Conservation (phyloP, 2,113 vertebrate genomes). For the Cyanoramphus novaezelandiae region DNA sequence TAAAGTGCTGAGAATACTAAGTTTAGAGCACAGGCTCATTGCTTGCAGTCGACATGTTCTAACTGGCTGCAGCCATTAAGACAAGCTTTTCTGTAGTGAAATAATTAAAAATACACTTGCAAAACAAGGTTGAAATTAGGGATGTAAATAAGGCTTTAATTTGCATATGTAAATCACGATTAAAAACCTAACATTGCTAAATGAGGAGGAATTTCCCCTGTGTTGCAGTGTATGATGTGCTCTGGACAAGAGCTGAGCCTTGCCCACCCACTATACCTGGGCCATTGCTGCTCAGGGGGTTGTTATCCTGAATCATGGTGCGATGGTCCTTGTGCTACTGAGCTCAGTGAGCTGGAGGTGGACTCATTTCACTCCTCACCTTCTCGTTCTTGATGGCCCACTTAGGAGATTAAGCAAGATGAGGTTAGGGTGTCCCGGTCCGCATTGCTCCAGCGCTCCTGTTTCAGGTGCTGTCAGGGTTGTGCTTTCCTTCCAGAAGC, state of each 20-base stretch:
- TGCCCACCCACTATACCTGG: accelerated
- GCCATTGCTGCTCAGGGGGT: accelerated
- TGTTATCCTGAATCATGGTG: accelerated
- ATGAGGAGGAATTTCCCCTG: neutral
- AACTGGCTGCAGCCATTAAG: neutral
- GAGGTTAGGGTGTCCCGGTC: neutral
- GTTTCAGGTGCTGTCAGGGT: neutral
- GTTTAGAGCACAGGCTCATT: conserved; percentile 25
- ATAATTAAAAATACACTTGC: neutral
- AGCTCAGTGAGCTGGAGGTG: neutral
- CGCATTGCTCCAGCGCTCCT: neutral
- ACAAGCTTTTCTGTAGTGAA: neutral
- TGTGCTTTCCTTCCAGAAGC: neutral
- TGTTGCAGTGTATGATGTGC: neutral
- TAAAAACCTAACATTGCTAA: accelerated
- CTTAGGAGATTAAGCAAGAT: neutral
- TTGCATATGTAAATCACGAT: accelerated
- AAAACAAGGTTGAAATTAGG: neutral
- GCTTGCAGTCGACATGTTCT: neutral
- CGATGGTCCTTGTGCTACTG: neutral
- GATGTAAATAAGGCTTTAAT: neutral
- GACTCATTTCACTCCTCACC: neutral
- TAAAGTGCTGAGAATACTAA: conserved; percentile 37
- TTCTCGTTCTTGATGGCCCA: neutral
- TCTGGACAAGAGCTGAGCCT: neutral